Base-by-base conservation (phyloP, 2,113 vertebrate species). In the Burhinus bistriatus region DNA sequence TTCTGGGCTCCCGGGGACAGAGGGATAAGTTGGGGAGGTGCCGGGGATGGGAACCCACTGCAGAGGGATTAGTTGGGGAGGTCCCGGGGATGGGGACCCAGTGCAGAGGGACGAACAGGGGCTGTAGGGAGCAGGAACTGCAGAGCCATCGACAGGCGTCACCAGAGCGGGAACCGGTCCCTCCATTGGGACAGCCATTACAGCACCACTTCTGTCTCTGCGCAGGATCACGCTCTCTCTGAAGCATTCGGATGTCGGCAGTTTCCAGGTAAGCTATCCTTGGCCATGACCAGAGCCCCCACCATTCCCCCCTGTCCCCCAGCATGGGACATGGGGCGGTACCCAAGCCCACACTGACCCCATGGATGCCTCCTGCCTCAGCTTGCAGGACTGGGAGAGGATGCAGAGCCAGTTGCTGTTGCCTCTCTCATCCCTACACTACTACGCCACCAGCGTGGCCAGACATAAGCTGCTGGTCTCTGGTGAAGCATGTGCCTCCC, bases 231-330 rank as follows among this genome's bases (percentile, higher is more conserved):
- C 45, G 40, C 75, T 98, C 23, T 76, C 97, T 11, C 94, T 98
- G 92, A 98, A 97, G 94, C 91, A 95, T 14, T 98, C 98, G 0
- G 57, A 97, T 18, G 49, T 98, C 0, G 98, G 98, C 44, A 14
- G 72, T 59, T 98, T 98, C 79, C 57, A 95, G 77, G 98, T 98
- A 79, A 98, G 98, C 84, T 45, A 1, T 23, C n/a, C 66, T 29
- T 49, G 52, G 11, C n/a, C 25, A 5, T 9, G 21, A 29, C 9
- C 83, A 85, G 45, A 88, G 13, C 4, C 19, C 40, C 12, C 30
- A 45, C n/a, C n/a, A n/a, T n/a, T n/a, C n/a, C n/a, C n/a, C n/a
- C n/a, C n/a, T n/a, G n/a, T n/a, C n/a, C 44, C 44, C 19, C 62
- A 51, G 3, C 23, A 40, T 0, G 3, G 52, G 61, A 52, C 16